Evolutionary conservation across 2,888 invertebrate species (phyloP).

Genomic region (Drosophila pseudotakahashii): DNA sequence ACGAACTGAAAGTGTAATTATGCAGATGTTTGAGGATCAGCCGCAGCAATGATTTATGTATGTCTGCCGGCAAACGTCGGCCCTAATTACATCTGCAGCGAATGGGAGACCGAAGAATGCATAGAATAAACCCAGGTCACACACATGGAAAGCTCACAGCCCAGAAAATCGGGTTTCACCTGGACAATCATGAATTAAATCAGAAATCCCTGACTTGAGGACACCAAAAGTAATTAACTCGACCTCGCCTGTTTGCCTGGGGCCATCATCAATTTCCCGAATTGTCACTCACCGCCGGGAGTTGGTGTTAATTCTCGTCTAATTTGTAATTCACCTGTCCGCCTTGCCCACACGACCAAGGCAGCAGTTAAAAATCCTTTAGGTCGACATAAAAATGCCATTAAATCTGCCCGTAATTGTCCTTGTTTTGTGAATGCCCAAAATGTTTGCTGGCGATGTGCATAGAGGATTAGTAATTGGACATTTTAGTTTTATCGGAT

Average conservation of each 20-base stretch:
- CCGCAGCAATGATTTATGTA: slow-evolving; percentile 40
- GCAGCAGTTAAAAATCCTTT: slow-evolving; percentile 76
- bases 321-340: slow-evolving; percentile 68
- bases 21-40: slow-evolving; percentile 64
- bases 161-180: slow-evolving; percentile 21
- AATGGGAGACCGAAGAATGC: background rate
- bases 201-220: slow-evolving; percentile 25
- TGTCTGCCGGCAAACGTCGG: slow-evolving; percentile 28
- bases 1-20: slow-evolving; percentile 72
- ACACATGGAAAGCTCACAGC: slow-evolving; percentile 11
- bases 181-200: slow-evolving; percentile 40
- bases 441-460: slow-evolving; percentile 28
- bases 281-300: slow-evolving; percentile 28
- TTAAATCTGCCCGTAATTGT: slow-evolving; percentile 70
- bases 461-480: slow-evolving; percentile 7
- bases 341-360: slow-evolving; percentile 31
- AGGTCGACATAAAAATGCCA: slow-evolving; percentile 72
- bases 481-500: background rate
- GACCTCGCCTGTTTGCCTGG: slow-evolving; percentile 47
- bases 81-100: slow-evolving; percentile 39
- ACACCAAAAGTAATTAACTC: slow-evolving; percentile 68
- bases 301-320: slow-evolving; percentile 58
- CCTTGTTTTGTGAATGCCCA: slow-evolving; percentile 47
- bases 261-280: slow-evolving; percentile 56
- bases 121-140: slow-evolving; percentile 15